Conservation (phyloP, 2,113 vertebrate genomes). For the Heloderma charlesbogerti region DNA sequence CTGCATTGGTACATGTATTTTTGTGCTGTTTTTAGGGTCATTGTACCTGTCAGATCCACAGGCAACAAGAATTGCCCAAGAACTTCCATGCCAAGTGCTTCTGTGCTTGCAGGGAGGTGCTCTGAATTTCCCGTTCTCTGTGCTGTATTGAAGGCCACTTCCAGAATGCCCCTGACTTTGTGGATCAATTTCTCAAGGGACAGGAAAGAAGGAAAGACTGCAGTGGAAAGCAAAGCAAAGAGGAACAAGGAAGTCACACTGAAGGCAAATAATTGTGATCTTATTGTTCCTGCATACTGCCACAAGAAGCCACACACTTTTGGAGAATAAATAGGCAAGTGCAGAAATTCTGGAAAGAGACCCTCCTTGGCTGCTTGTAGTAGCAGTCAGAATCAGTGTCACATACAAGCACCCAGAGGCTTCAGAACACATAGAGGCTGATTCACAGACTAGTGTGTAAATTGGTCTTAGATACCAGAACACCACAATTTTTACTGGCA, state of each 20-base stretch:
- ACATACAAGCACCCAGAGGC: not conserved
- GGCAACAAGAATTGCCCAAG: not conserved
- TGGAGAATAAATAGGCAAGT: not conserved
- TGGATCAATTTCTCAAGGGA: not conserved
- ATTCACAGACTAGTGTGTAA: not conserved
- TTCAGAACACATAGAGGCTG: not conserved
- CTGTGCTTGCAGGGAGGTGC: not conserved
- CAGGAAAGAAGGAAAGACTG: not conserved
- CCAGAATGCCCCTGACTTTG: not conserved
- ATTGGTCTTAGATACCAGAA: not conserved
- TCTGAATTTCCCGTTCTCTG: not conserved
- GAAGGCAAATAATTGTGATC: not conserved
- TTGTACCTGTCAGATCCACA: slow-evolving; percentile 23
- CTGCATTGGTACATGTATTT: not conserved
- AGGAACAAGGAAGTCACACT: not conserved
- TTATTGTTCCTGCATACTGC: not conserved
- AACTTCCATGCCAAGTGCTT: not conserved
- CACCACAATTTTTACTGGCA: not conserved
- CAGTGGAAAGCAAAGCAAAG: not conserved
- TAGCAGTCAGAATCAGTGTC: not conserved
- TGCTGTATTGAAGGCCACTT: not conserved
- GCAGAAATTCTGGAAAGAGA: not conserved
- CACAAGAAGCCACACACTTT: not conserved
- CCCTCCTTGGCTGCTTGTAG: not conserved
- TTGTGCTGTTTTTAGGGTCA: not conserved